Evolutionary conservation across 2,888 invertebrate species (phyloP).

Genomic region (Gerris lacustris): DNA sequence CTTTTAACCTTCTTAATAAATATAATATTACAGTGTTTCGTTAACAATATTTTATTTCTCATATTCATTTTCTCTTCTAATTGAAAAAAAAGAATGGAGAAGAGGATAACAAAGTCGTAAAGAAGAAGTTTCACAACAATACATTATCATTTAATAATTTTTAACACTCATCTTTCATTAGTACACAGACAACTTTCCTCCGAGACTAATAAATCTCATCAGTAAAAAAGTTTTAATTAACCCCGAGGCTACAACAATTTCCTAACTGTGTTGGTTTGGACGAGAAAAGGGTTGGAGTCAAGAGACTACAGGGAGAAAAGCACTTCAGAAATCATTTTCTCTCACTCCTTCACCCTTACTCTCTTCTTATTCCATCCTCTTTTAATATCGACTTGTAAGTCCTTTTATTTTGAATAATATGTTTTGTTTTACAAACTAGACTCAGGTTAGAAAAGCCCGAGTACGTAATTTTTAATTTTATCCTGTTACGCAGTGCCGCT

Average conservation of each 20-base stretch:
- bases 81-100: too few relatives aligned
- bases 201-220: not conserved
- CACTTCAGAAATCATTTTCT: not conserved
- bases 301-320: not conserved
- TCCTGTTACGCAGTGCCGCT: too few relatives aligned
- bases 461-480: too few relatives aligned
- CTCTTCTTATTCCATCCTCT: not conserved
- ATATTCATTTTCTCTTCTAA: too few relatives aligned
- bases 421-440: too few relatives aligned
- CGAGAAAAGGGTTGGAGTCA: not conserved
- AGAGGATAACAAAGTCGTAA: not conserved
- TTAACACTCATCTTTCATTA: not conserved
- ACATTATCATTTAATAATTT: conserved; percentile 1
- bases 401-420: not conserved
- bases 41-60: too few relatives aligned
- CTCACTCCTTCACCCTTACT: not conserved
- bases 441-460: too few relatives aligned
- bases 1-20: too few relatives aligned
- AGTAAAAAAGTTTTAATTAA: conserved; percentile 1
- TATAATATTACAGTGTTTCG: too few relatives aligned
- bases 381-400: not conserved
- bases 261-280: not conserved
- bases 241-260: conserved; percentile 3
- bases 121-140: not conserved
- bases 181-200: not conserved